Base-by-base conservation (phyloP, 2,888 invertebrate species). In the Galeopsomyia nigrocyanea region DNA sequence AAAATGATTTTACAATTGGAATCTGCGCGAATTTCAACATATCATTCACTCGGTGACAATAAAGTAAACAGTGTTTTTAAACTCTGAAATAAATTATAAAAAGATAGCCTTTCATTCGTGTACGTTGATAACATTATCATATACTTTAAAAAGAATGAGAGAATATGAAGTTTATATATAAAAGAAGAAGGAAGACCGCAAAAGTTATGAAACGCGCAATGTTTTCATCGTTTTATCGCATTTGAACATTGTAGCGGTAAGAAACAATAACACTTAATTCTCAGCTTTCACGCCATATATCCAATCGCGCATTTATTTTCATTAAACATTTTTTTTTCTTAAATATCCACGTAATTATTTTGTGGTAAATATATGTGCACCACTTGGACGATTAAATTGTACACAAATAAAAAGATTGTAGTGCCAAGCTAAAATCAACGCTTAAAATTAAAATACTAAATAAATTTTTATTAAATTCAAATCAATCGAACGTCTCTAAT, bases 171-270 rank as follows among this genome's bases (percentile, higher is more conserved):
- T n/a, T n/a, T 39, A 65, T 39, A 71, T 71, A 68, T 64, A 60
- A 73, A 71, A 74, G 62, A 50, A 73, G 58, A 73, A 80, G 83
- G 83, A 83, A 83, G 83, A 83, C 83, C 78, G 73, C 79, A 13
- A 7, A 82, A 81, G 79, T 78, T 80, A 80, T 71, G 69, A 74
- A 74, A 77, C 76, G 74, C 73, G 74, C 75, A 74, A 65, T 76
- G 74, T 77, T 74, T 78, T 68, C 76, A 71, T 57, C 31, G 62
- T 26, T 63, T 62, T 60, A 68, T 72, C 55, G 64, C 26, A 26
- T 26, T 26, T 26, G 2, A 5, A 26, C 26, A 26, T 26, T 26
- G 26, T 5, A 26, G 26, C 5, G 26, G 26, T 26, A 5, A 26
- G 26, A 26, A 2, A 26, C 2, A 3, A 26, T 26, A 26, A 26